Evolutionary conservation across 2,797 vertebrate genomes (phyloP), one percentile per base, ranked within the genome.

Genomic region (Gymnothorax javanicus): DNA sequence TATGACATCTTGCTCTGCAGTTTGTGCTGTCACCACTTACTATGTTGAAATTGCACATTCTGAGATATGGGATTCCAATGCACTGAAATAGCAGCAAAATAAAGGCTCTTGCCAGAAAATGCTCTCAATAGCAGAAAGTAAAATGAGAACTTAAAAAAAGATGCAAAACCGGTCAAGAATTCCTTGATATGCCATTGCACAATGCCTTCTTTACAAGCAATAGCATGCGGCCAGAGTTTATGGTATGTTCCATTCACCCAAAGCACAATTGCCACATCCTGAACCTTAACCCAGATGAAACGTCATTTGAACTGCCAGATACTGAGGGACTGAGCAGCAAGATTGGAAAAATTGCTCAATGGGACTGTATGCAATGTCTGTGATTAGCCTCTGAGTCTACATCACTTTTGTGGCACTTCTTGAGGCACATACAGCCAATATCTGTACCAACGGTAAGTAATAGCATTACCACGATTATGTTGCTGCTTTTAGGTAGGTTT

Each of bases 331-430:
- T 59, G 83, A 81, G 75, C 54, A 79, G 59, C 43, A 58, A 15
- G 84, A 85, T 87, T 87, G 87, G 73, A 59, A 64, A 88, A 85
- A 23, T 57, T 52, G 64, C 52, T 71, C 58, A 62, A 58, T 82
- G 69, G 84, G 87, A 71, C n/a, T 85, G 60, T 85, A 87, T 69
- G n/a, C 60, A 69, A 77, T 58, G 84, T 85, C 60, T 67, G 58
- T 33, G 12, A 62, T 62, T 57, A 84, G 54, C 50, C 57, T 54
- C 73, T 20, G 33, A 43, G 73, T 52, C 33, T 43, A 17, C 15
- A 77, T 77, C 13, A 73, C 12, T 43, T 75, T 75, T 54, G 15
- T 8, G 50, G 20, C 9, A 50, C 6, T 54, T 52, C 17, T 52
- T 52, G 33, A 43, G 33, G 33, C 33, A 43, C 33, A 23, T 54